These are phyloP conservation scores for Saccopteryx bilineata DNA, from an alignment of 2,113 vertebrate genomes.

Conservation along the genomic window DNA sequence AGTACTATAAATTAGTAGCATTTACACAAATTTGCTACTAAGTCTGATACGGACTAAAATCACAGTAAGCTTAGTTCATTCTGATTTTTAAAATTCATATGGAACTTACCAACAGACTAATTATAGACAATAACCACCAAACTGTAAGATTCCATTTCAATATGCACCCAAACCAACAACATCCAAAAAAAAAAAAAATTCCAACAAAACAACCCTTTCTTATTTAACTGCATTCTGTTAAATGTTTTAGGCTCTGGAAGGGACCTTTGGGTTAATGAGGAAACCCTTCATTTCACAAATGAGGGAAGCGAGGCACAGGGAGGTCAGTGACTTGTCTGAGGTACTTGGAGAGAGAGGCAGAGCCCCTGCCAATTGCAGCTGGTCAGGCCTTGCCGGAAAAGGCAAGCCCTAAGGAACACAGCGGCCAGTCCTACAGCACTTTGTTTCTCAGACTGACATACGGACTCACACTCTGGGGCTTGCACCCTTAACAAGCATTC, in stretches of 20 bases:
- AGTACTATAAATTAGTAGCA: conserved; percentile 32
- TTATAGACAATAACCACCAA: conserved; percentile 52
- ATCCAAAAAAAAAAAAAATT: neutral
- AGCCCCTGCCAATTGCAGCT: neutral
- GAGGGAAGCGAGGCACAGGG: conserved; percentile 58
- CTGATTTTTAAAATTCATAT: conserved; percentile 56
- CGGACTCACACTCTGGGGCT: conserved; percentile 29
- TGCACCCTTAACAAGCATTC: conserved; percentile 55
- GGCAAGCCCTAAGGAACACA: neutral
- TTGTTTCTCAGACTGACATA: neutral
- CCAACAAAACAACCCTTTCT: neutral
- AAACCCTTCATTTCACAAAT: neutral
- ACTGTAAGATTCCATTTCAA: conserved; percentile 11
- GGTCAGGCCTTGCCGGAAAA: neutral
- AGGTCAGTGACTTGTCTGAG: conserved; percentile 50
- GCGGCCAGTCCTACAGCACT: neutral
- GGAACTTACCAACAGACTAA: conserved; percentile 26
- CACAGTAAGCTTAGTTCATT: conserved; percentile 1
- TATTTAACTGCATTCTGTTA: neutral
- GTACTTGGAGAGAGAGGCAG: conserved; percentile 55
- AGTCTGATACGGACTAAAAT: conserved; percentile 7
- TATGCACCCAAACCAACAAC: neutral
- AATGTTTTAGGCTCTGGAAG: neutral
- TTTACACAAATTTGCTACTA: neutral
- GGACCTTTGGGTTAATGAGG: neutral